phyloP scores from a whole-genome alignment of 2,113 vertebrate genomes.

The Noctilio leporinus region DNA sequence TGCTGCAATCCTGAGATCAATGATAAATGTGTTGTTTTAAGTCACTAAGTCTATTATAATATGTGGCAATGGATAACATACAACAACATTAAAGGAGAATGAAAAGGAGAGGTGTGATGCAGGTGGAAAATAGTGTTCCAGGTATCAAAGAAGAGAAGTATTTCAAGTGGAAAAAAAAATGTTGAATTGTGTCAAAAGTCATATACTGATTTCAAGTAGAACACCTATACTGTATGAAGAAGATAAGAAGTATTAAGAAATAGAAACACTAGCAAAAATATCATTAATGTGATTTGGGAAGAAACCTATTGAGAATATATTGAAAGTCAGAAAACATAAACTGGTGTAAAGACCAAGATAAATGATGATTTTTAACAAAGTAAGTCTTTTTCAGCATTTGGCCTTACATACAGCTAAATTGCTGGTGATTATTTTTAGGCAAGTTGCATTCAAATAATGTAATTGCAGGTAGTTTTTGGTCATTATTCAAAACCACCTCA shows the following conservation, averaged over 20 bases:
- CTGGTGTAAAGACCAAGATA: background rate
- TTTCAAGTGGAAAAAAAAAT: background rate
- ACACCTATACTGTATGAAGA: background rate
- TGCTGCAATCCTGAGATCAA: background rate
- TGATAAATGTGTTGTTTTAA: background rate
- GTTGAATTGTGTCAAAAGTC: background rate
- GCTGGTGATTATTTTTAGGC: background rate
- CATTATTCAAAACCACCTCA: slow-evolving; percentile 14
- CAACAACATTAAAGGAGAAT: background rate
- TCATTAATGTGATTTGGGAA: background rate
- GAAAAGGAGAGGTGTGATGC: background rate
- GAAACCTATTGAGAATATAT: background rate
- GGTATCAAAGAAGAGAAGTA: background rate
- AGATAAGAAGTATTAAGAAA: background rate
- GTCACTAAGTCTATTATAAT: background rate
- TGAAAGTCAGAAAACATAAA: background rate
- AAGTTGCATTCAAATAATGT: background rate
- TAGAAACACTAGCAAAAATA: background rate
- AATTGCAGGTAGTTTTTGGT: background rate
- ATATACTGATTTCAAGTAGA: background rate
- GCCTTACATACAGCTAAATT: slow-evolving; percentile 17
- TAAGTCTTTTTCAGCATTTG: background rate
- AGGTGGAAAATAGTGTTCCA: background rate
- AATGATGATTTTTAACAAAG: background rate
- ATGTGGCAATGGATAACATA: background rate